phyloP scores from a whole-genome alignment of 1,140 invertebrate genomes.

The Listronotus oregonensis region DNA sequence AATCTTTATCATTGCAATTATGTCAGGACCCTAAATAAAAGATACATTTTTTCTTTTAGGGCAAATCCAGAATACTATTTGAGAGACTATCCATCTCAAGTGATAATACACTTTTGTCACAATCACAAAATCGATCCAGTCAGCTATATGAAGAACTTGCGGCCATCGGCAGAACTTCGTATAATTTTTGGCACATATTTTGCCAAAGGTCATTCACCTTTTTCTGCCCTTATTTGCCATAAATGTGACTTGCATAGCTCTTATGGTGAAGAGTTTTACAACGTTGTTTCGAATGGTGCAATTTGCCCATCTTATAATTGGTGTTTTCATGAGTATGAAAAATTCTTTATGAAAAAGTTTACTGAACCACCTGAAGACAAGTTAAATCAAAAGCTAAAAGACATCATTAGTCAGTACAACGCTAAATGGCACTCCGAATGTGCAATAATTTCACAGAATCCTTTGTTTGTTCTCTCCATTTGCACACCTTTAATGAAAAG shows the following conservation, averaged over 20 bases:
- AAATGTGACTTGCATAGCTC: slow-evolving; percentile 17
- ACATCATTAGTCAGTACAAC: slow-evolving; percentile 2
- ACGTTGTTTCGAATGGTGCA: slow-evolving; percentile 3
- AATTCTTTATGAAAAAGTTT: slow-evolving; percentile 18
- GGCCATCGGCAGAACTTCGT: neutral
- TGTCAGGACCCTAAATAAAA: neutral
- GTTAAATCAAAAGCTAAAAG: slow-evolving; percentile 4
- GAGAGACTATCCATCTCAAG: slow-evolving; percentile 15
- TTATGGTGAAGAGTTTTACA: slow-evolving; percentile 11
- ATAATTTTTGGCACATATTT: slow-evolving; percentile 9
- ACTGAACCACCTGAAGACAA: slow-evolving; percentile 7
- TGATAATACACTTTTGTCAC: slow-evolving; percentile 19
- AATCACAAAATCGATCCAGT: slow-evolving; percentile 14
- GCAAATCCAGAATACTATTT: slow-evolving; percentile 13
- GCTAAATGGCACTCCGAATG: neutral
- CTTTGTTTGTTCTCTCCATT: slow-evolving; percentile 3
- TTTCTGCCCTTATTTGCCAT: slow-evolving; percentile 20
- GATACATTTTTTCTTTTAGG: slow-evolving; percentile 6
- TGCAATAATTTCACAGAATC: neutral
- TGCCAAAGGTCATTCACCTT: slow-evolving; percentile 16
- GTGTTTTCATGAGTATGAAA: slow-evolving; percentile 17
- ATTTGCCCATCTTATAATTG: slow-evolving; percentile 22
- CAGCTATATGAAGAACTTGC: slow-evolving; percentile 1
- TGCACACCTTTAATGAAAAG: slow-evolving; percentile 23
- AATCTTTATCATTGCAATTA: neutral